Conservation (phyloP, 2,113 vertebrate species). For the Garra rufa region DNA sequence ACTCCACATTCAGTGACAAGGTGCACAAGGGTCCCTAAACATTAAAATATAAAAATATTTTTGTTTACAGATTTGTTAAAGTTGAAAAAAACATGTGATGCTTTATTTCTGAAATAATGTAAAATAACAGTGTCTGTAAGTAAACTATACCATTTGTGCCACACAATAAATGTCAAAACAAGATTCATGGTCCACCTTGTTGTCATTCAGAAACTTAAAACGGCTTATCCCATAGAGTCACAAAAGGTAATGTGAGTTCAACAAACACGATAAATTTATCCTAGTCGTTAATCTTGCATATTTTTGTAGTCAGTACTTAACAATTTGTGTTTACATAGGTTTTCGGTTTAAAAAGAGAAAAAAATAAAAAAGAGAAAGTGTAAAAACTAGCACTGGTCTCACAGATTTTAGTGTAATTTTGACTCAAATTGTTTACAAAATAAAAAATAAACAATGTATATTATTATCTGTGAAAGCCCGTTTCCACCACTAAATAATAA, state of each 20-base stretch:
- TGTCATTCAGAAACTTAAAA: background rate
- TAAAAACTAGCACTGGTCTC: background rate
- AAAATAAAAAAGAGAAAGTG: background rate
- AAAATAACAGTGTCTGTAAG: conserved; percentile 3
- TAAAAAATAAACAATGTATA: background rate
- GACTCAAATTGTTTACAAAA: background rate
- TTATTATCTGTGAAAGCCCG: no score
- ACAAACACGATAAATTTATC: background rate
- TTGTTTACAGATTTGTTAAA: background rate
- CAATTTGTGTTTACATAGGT: background rate
- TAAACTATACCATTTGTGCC: conserved; percentile 2
- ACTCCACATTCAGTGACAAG: background rate
- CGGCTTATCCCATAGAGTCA: background rate
- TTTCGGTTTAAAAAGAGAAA: background rate
- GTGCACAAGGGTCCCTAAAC: background rate
- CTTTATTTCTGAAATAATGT: background rate
- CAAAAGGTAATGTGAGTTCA: background rate
- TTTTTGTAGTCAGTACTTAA: background rate
- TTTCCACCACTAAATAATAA: no score
- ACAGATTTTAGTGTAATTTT: no score
- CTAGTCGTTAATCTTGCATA: background rate
- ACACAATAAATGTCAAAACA: conserved; percentile 16
- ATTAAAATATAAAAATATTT: background rate
- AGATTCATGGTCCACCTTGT: background rate
- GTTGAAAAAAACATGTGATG: background rate